Evolutionary conservation across 2,113 vertebrate genomes (phyloP).

Genomic region (Arvicanthis niloticus): DNA sequence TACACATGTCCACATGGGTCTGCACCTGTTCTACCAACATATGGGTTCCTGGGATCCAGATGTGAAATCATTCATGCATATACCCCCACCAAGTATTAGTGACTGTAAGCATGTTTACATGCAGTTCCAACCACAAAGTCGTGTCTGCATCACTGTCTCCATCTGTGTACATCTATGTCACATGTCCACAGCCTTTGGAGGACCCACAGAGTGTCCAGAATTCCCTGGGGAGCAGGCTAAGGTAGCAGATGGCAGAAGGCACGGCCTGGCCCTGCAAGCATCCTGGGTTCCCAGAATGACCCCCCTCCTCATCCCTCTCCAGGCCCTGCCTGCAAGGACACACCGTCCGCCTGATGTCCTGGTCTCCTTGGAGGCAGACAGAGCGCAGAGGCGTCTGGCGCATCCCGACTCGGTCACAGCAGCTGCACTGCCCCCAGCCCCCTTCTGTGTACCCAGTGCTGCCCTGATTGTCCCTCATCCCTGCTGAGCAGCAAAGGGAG

Average conservation of each 20-base stretch:
- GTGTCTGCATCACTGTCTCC: not conserved
- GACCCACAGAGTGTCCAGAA: not conserved
- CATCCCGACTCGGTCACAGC: conserved; percentile 65
- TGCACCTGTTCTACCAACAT: not conserved
- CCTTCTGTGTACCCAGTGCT: not conserved
- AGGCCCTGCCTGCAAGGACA: conserved; percentile 73
- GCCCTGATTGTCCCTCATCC: conserved; percentile 26
- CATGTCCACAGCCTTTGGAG: not conserved
- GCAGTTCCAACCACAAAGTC: not conserved
- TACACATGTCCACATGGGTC: accelerated
- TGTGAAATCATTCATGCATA: not conserved
- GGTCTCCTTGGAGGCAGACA: conserved; percentile 82
- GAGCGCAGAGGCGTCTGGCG: conserved; percentile 76
- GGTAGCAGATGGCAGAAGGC: conserved; percentile 26
- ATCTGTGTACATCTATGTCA: not conserved
- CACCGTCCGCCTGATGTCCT: conserved; percentile 63
- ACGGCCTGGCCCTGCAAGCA: not conserved
- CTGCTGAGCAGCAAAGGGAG: not conserved
- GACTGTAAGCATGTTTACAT: not conserved
- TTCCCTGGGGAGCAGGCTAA: conserved; percentile 27
- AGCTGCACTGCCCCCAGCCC: conserved; percentile 6
- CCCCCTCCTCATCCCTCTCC: conserved; percentile 49
- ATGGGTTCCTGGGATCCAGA: not conserved
- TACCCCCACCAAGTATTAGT: accelerated
- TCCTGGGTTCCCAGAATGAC: conserved; percentile 64